Evolutionary conservation across 2,888 invertebrate genomes (phyloP).

Genomic region (Erannis defoliaria): DNA sequence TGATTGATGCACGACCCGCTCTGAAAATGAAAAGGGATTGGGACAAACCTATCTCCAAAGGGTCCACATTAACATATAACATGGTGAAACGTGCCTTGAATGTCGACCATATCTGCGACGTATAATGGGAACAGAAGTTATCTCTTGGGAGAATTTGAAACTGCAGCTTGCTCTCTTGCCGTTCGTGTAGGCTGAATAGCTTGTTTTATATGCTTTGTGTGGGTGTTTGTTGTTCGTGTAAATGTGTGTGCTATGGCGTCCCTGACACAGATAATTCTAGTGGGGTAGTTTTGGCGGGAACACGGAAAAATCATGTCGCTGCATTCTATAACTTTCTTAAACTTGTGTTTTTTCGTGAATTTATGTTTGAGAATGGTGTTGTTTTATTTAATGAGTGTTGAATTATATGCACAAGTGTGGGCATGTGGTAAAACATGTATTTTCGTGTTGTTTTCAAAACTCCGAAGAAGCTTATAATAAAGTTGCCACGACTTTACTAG

Average conservation of each 20-base stretch:
- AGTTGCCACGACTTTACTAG: too few species aligned
- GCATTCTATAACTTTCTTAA: too few species aligned
- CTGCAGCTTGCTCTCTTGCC: not conserved
- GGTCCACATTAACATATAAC: slow-evolving; percentile 39
- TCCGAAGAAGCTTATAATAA: too few species aligned
- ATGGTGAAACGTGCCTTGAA: slow-evolving; percentile 34
- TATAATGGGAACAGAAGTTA: slow-evolving; percentile 17
- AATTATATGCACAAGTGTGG: too few species aligned
- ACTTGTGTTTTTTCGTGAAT: too few species aligned
- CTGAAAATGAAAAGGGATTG: slow-evolving; percentile 37
- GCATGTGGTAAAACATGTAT: too few species aligned
- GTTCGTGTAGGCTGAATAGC: not conserved
- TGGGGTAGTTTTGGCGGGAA: too few species aligned
- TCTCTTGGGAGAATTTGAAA: not conserved
- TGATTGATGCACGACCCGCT: slow-evolving; percentile 24
- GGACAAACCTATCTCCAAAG: slow-evolving; percentile 33
- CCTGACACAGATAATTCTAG: too few species aligned
- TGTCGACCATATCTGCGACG: slow-evolving; percentile 14
- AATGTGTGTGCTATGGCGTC: not conserved
- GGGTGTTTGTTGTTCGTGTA: not conserved
- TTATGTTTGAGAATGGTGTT: too few species aligned
- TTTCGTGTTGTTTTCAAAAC: too few species aligned
- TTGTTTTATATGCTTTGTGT: not conserved
- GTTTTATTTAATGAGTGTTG: too few species aligned
- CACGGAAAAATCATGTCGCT: too few species aligned